Base-by-base conservation (phyloP, 2,113 vertebrate genomes). In the Typhlomys cinereus region DNA sequence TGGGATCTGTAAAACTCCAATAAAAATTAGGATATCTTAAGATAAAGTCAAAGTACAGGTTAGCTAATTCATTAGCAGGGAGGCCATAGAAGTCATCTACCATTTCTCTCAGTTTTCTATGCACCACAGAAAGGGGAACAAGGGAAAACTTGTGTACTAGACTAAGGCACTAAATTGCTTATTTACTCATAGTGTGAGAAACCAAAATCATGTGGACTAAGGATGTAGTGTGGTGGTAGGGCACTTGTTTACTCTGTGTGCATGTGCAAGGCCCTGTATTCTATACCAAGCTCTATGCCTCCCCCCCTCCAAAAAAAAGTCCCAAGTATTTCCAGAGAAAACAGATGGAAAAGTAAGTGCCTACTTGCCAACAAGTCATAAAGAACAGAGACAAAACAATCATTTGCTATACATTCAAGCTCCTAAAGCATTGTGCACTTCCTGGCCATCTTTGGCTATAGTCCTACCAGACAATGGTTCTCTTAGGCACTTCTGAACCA, bases 121-220 rank as follows among this genome's bases (percentile, higher is more conserved):
- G 44, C 85, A 73, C 80, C 48, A 84, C 29, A 44, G 50, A 71
- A 57, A 94, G 23, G 34, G 20, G 46, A 81, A 46, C 4, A 94
- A 93, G 69, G 54, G 62, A 92, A 44, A 46, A 52, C n/a, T 91
- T 82, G 29, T 50, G 48, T 9, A 84, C 48, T 74, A 82, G 87
- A 54, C 18, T 84, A 39, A 94, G 62, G 14, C 89, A 89, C 52
- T 74, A 95, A 86, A 25, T 48, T 84, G 64, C 66, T 92, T 92
- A 89, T 34, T 90, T 89, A 91, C 44, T 91, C 44, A 88, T 31
- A 64, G 69, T 21, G 71, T 25, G 17, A 64, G 90, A 89, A 92
- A 54, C 64, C 29, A 29, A 73, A 82, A 89, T 90, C 70, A 67
- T 92, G 78, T 50, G 0, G 3, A 44, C 44, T 82, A 31, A 18